phyloP scores from a whole-genome alignment of 1,140 invertebrate genomes.

The Hypsibius dujardini region DNA sequence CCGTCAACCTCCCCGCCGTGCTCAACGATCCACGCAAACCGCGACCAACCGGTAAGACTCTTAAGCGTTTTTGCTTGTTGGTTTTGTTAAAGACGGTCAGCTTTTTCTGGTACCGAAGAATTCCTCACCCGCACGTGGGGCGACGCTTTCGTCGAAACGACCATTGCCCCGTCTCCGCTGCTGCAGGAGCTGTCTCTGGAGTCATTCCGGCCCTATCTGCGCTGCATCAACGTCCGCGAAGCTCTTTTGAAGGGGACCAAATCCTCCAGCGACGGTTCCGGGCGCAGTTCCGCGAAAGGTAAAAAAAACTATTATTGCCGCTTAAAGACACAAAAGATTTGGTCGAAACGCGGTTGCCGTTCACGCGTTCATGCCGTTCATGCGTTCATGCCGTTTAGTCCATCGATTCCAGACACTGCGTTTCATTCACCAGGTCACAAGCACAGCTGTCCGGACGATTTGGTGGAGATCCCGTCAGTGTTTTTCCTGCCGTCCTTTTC shows the following conservation, averaged over 20 bases:
- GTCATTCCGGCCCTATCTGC: slow-evolving; percentile 70
- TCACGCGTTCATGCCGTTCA: background rate
- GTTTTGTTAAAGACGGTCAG: too few species aligned
- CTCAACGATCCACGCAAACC: slow-evolving; percentile 81
- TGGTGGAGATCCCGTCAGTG: slow-evolving; percentile 22
- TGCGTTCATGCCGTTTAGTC: slow-evolving; percentile 15
- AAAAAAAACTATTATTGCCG: too few species aligned
- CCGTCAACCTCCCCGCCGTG: slow-evolving; percentile 85
- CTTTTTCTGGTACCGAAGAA: slow-evolving; percentile 7
- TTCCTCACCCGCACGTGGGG: slow-evolving; percentile 97
- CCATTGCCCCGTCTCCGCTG: slow-evolving; percentile 54
- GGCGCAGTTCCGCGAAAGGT: background rate
- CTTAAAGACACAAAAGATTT: too few species aligned
- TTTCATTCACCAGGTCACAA: too few species aligned
- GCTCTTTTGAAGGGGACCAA: slow-evolving; percentile 1
- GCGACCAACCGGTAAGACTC: slow-evolving; percentile 40
- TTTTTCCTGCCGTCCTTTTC: background rate
- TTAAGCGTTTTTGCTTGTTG: too few species aligned
- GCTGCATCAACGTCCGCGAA: slow-evolving; percentile 3
- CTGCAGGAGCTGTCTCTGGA: slow-evolving; percentile 61
- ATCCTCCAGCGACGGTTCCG: background rate
- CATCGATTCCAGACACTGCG: too few species aligned
- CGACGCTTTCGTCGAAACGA: slow-evolving; percentile 63
- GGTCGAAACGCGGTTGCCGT: too few species aligned
- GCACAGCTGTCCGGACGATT: slow-evolving; percentile 7